Base-by-base conservation (phyloP, 2,888 invertebrate genomes). In the Lumbricus terrestris region DNA sequence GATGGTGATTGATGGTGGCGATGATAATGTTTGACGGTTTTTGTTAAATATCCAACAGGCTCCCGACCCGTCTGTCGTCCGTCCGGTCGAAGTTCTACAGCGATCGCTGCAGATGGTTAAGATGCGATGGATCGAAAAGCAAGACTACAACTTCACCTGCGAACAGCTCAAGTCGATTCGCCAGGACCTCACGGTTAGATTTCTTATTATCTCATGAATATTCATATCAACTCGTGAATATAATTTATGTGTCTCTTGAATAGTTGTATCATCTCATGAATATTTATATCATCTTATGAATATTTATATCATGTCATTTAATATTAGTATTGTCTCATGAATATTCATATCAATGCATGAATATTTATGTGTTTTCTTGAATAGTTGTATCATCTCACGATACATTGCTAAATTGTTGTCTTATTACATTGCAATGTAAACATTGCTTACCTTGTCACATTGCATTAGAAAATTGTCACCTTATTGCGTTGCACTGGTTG, bases 111-210 rank as follows among this genome's bases (percentile, higher is more conserved):
- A 96, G 94, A 97, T 97, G 96, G 98, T 99, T 23, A 98, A 98
- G 95, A 96, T 96, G 88, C 97, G 97, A 93, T 99, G 99, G 98
- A 96, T 97, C 92, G 96, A 96, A 91, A 97, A 97, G 93, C 97
- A 97, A 94, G 98, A 99, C 95, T 99, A 99, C 95, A 97, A 97
- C 95, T 99, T 98, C 96, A 97, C 98, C 91, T 99, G 99, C 96
- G 99, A 99, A 96, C 99, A 99, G 95, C 96, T 99, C 91, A 99
- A 99, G 95, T 98, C 99, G 18, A 99, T 99, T 93, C 96, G 99
- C 93, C 99, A 99, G 96, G 99, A 99, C 96, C 96, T 99, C 93
- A 99, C 99, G 92, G 99, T 98, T 95, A 96, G 96, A 23, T 15
- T 35, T n/a, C n/a, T n/a, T n/a, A n/a, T n/a, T 85, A 8, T 35